Percentiles rank a stretch among this genome's conserved stretches.
phyloP scores from a whole-genome alignment of 2,797 vertebrate genomes.

The Channallabes apus region DNA sequence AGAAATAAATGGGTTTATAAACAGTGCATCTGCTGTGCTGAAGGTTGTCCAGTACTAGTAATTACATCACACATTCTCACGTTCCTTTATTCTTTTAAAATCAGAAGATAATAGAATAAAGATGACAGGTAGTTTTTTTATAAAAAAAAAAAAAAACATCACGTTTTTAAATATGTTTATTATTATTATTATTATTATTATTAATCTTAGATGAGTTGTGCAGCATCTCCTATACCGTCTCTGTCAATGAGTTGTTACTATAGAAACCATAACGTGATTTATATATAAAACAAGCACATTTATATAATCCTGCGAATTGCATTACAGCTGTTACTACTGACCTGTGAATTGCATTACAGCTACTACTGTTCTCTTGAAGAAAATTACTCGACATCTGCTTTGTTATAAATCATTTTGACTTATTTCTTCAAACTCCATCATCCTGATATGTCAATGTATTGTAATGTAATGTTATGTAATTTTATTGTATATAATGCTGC shows the following conservation, averaged over 20 bases:
- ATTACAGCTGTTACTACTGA: slow-evolving; percentile 13
- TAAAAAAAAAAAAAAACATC: background rate
- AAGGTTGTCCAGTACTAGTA: background rate
- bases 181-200: too few species aligned
- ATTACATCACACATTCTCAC: background rate
- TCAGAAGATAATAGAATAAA: background rate
- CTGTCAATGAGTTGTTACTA: slow-evolving; percentile 14
- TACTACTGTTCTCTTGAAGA: background rate
- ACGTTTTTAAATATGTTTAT: background rate
- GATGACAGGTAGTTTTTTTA: background rate
- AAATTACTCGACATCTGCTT: background rate
- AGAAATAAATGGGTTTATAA: background rate
- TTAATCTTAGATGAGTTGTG: background rate
- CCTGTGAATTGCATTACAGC: slow-evolving; percentile 9
- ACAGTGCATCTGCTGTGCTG: background rate
- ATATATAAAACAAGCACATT: background rate
- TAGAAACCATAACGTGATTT: background rate
- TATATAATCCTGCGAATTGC: background rate
- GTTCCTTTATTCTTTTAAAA: background rate
- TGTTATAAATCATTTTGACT: background rate
- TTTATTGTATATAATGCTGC: background rate
- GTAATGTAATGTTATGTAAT: too few species aligned
- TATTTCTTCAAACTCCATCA: background rate
- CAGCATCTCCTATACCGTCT: background rate
- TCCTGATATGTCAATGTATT: too few species aligned